These are phyloP conservation scores for Rousettus leschenaultii DNA, from an alignment of 2,113 vertebrate species.

Conservation along the genomic window DNA sequence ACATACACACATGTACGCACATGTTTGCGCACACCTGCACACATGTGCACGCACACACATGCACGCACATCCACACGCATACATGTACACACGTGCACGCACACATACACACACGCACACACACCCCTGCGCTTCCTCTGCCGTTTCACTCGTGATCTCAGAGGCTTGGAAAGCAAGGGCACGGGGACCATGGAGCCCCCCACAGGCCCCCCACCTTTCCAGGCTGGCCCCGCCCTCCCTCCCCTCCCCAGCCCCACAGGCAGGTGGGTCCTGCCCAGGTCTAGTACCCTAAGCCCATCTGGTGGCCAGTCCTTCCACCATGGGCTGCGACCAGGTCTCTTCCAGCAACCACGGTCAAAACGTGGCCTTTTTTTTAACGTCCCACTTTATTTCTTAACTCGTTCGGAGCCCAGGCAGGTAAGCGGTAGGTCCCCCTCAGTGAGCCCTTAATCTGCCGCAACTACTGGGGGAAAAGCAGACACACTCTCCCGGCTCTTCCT, in stretches of 20 bases:
- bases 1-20: too few species aligned
- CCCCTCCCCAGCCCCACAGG: too few species aligned
- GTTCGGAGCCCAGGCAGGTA: not conserved
- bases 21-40: too few species aligned
- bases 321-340: not conserved
- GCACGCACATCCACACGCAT: too few species aligned
- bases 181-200: rapidly evolving
- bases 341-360: not conserved
- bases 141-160: not conserved
- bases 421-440: rapidly evolving
- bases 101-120: not conserved
- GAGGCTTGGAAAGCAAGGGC: too few species aligned
- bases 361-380: not conserved
- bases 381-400: not conserved
- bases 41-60: too few species aligned
- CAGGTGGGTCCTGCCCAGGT: not conserved
- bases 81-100: not conserved
- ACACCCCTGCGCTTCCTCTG: rapidly evolving
- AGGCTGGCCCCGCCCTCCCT: too few species aligned
- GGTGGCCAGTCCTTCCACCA: not conserved
- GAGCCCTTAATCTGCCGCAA: not conserved
- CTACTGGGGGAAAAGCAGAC: not conserved
- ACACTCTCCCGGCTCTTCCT: not conserved
- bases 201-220: too few species aligned
- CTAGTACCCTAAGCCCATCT: not conserved